A percentile compares a stretch with the other conserved stretches of the same genome.
phyloP scores from a whole-genome alignment of 2,888 invertebrate species.

The Melanchra persicariae region DNA sequence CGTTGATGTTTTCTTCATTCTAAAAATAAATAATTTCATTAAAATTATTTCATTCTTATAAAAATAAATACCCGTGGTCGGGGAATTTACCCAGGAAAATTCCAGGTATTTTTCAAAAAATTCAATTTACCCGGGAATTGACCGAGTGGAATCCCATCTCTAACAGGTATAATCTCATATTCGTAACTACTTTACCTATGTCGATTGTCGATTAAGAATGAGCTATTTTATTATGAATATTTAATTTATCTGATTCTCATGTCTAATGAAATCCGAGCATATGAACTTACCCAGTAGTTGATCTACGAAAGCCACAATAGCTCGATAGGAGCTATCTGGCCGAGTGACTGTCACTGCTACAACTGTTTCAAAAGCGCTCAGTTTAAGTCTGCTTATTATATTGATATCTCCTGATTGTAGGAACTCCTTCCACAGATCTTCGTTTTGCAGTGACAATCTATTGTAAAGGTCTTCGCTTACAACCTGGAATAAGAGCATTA shows the following conservation, averaged over 20 bases:
- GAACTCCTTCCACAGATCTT: conserved; percentile 93
- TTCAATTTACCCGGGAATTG: too few relatives aligned
- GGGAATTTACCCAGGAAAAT: too few relatives aligned
- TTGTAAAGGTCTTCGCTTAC: conserved; percentile 92
- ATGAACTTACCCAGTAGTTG: conserved; percentile 90
- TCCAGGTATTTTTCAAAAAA: too few relatives aligned
- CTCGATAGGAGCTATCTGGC: conserved; percentile 95
- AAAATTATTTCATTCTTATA: too few relatives aligned
- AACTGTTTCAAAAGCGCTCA: conserved; percentile 95
- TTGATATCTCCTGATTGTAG: conserved; percentile 92
- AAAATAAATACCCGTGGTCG: too few relatives aligned
- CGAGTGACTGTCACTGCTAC: conserved; percentile 94
- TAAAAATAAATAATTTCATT: too few relatives aligned
- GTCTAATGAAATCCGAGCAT: neutral
- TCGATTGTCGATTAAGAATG: too few relatives aligned
- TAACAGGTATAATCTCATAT: too few relatives aligned
- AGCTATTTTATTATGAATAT: too few relatives aligned
- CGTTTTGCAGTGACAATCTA: conserved; percentile 91
- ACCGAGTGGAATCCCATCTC: too few relatives aligned
- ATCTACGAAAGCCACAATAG: conserved; percentile 93
- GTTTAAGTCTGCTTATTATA: conserved; percentile 90
- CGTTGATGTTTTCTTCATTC: too few relatives aligned
- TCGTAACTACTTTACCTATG: too few relatives aligned
- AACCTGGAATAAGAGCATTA: conserved; percentile 78
- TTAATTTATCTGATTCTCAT: neutral